Conservation (phyloP, 92 coral and sea anemone genomes). For the Zoanthus sansibaricus region DNA sequence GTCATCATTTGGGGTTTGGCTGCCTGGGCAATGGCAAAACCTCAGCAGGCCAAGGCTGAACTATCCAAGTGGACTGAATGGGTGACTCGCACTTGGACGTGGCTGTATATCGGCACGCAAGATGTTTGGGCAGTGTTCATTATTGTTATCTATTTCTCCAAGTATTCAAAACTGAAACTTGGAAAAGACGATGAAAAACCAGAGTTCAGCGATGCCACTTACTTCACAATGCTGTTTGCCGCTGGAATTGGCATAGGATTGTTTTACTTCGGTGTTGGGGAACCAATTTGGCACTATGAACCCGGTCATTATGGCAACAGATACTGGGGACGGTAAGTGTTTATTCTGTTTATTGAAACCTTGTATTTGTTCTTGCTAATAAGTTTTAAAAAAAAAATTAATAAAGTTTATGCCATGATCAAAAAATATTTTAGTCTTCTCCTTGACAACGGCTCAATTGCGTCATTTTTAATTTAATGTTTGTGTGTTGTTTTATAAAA, state of each 20-base stretch:
- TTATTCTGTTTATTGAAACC: neutral
- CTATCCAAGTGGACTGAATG: conserved; percentile 72
- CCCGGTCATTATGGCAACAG: conserved; percentile 80
- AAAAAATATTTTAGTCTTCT: no score
- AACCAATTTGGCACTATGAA: conserved; percentile 78
- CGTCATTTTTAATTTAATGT: no score
- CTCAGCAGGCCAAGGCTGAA: conserved; percentile 69
- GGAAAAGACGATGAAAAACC: conserved; percentile 88
- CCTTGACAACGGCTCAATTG: no score
- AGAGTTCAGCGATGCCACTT: conserved; percentile 78
- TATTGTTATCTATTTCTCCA: conserved; percentile 81
- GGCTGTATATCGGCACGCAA: conserved; percentile 53
- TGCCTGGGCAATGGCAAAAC: conserved; percentile 73
- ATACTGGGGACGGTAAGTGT: conserved; percentile 72
- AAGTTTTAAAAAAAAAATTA: no score
- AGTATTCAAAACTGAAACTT: conserved; percentile 31
- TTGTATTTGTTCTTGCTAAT: no score
- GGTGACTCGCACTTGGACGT: conserved; percentile 86
- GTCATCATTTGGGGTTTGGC: conserved; percentile 85
- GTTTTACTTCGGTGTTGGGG: conserved; percentile 85
- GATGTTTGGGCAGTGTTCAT: conserved; percentile 67
- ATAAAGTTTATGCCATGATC: no score
- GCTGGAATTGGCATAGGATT: conserved; percentile 60
- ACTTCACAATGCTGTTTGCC: no score
- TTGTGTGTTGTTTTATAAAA: no score